Evolutionary conservation across 2,797 vertebrate genomes (phyloP).

Genomic region (Heliangelus exortis): DNA sequence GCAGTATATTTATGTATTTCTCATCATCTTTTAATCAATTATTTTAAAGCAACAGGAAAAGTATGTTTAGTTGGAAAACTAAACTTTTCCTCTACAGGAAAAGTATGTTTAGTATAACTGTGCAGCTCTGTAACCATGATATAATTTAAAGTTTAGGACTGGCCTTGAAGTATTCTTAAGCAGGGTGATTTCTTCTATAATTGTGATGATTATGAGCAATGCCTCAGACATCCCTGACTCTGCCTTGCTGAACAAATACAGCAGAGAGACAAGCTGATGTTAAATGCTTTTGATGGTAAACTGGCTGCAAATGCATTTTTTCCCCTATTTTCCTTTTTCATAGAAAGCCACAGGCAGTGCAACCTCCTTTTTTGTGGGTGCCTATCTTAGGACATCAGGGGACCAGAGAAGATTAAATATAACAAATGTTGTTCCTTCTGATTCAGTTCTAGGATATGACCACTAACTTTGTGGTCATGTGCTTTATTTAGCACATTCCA

Average conservation of each 20-base stretch:
- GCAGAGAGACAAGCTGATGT: not conserved
- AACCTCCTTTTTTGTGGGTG: not conserved
- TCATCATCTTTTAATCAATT: not conserved
- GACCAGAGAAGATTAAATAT: not conserved
- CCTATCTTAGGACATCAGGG: not conserved
- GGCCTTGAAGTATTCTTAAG: not conserved
- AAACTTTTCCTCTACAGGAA: too few species aligned
- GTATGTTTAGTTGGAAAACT: not conserved
- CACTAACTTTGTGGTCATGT: not conserved
- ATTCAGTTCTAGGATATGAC: not conserved
- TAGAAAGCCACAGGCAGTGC: not conserved
- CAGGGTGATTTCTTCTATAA: not conserved
- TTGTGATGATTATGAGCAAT: fast-evolving
- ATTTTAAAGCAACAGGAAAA: not conserved
- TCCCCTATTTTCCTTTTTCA: not conserved
- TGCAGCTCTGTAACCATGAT: not conserved
- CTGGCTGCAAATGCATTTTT: not conserved
- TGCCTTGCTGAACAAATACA: not conserved
- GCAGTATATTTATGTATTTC: not conserved
- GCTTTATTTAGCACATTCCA: not conserved
- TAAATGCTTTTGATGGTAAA: not conserved
- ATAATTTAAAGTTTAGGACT: not conserved
- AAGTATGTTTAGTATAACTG: not conserved
- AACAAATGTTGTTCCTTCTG: not conserved
- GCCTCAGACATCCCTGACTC: not conserved